Conservation (phyloP, 2,888 invertebrate species). For the Megastigmus dorsalis region DNA sequence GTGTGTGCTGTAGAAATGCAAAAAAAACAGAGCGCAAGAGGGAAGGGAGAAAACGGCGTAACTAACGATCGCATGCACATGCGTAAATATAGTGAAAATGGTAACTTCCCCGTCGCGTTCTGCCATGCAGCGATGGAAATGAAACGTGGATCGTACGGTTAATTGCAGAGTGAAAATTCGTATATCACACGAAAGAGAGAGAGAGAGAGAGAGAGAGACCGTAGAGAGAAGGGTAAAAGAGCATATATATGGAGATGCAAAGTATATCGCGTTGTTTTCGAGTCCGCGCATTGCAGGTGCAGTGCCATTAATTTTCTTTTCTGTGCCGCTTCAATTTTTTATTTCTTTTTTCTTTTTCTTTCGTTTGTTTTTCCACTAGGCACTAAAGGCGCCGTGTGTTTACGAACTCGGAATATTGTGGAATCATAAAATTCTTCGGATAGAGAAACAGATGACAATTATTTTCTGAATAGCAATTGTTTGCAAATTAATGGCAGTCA, state of each 20-base stretch:
- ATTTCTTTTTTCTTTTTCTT: too few species aligned
- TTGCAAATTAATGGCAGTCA: too few species aligned
- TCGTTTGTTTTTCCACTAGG: too few species aligned
- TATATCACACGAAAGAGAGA: constrained; percentile 29
- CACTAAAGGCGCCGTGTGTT: not conserved
- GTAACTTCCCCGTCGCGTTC: not conserved
- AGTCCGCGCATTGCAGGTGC: not conserved
- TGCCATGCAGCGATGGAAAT: not conserved
- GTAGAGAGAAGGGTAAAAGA: not conserved
- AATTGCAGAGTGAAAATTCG: constrained; percentile 32
- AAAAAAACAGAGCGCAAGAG: not conserved
- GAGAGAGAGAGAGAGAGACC: too few species aligned
- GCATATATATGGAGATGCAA: not conserved
- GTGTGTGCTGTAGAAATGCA: not conserved
- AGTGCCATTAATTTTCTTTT: too few species aligned
- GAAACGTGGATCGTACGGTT: not conserved
- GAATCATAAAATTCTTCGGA: too few species aligned
- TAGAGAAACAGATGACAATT: too few species aligned
- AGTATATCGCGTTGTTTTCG: not conserved
- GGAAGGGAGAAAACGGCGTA: constrained; percentile 26
- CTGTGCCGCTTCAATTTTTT: too few species aligned
- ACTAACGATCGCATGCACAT: constrained; percentile 32
- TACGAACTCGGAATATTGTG: constrained; percentile 6
- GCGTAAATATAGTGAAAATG: too few species aligned
- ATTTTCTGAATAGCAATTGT: too few species aligned